Conservation (phyloP, 2,113 vertebrate genomes). For the Corapipo altera region DNA sequence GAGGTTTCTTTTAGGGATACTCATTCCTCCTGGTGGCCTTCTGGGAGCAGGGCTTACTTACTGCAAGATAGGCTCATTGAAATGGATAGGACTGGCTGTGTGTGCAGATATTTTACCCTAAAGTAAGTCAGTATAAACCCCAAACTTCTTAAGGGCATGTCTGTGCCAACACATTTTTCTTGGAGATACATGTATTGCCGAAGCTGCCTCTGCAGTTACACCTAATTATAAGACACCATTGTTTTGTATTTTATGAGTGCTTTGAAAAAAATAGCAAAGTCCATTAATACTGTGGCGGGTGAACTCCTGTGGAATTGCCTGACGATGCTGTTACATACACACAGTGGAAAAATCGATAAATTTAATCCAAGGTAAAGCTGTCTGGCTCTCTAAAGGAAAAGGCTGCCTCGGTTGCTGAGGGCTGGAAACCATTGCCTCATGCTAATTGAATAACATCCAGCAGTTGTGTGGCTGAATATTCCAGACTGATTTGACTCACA, state of each 20-base stretch:
- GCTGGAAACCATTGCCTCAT: conserved; percentile 22
- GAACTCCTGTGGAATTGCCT: neutral
- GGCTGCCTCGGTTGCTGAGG: neutral
- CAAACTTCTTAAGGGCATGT: neutral
- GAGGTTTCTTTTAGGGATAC: neutral
- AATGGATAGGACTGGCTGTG: neutral
- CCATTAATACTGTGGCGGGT: neutral
- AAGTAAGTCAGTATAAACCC: neutral
- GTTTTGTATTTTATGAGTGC: neutral
- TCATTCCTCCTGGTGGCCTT: neutral
- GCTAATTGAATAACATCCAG: neutral
- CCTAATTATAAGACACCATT: neutral
- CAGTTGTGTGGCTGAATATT: neutral
- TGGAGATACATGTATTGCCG: neutral
- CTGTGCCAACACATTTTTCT: neutral
- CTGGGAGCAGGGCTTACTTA: neutral
- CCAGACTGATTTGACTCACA: neutral
- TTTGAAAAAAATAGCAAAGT: conserved; percentile 25
- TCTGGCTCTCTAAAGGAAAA: neutral
- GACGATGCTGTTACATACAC: neutral
- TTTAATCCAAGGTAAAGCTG: conserved; percentile 38
- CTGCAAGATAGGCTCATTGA: neutral
- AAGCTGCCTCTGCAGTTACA: neutral
- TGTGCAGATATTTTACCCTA: neutral
- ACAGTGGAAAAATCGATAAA: conserved; percentile 6